A percentile compares a stretch with the other conserved stretches of the same genome.
Conservation (phyloP, 2,113 vertebrate genomes). For the Crotalus helleri region DNA sequence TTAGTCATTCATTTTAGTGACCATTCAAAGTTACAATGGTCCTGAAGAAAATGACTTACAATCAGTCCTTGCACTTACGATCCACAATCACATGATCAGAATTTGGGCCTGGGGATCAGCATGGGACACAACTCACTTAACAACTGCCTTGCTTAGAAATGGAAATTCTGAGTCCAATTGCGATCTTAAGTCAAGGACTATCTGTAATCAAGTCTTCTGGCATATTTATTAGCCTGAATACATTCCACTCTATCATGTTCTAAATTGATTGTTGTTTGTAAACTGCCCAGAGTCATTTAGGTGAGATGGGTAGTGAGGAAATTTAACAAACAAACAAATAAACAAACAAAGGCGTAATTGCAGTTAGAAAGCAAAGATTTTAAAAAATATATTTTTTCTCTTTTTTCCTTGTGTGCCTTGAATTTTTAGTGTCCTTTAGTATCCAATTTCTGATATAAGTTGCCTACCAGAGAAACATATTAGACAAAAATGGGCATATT, state of each 20-base stretch:
- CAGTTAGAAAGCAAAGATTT: neutral
- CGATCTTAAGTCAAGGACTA: neutral
- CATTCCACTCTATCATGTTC: neutral
- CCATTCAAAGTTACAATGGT: neutral
- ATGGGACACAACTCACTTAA: neutral
- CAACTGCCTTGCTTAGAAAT: neutral
- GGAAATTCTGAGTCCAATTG: neutral
- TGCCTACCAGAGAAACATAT: neutral
- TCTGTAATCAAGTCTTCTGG: neutral
- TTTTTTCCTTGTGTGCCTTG: neutral
- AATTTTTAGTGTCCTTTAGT: neutral
- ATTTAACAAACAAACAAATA: neutral
- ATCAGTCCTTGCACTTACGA: neutral
- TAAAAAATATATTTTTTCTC: accelerated
- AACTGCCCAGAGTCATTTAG: neutral
- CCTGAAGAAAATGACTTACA: neutral
- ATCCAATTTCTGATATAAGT: neutral
- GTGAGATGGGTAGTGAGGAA: neutral
- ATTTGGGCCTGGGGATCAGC: neutral
- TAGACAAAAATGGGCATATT: neutral
- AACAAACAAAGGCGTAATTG: neutral
- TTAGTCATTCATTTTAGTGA: neutral
- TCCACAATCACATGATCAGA: neutral
- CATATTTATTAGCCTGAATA: neutral
- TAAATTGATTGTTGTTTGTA: neutral